phyloP scores from a whole-genome alignment of 2,113 vertebrate species.

The Buteo buteo region DNA sequence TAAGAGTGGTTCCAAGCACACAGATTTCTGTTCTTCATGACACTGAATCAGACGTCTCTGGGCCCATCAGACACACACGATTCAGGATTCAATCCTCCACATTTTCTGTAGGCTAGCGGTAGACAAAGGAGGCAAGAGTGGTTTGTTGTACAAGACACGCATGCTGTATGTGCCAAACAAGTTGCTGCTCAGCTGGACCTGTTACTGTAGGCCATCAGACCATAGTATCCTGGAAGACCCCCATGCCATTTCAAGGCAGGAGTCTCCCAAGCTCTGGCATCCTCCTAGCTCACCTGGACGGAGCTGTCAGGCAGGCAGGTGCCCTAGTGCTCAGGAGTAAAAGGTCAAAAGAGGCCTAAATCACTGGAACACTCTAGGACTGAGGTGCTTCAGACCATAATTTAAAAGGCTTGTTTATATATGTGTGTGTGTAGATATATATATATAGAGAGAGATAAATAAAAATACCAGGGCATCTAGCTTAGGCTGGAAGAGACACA shows the following conservation, averaged over 20 bases:
- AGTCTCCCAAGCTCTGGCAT: neutral
- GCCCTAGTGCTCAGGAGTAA: neutral
- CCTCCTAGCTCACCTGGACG: neutral
- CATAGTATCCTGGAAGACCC: neutral
- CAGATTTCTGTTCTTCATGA: neutral
- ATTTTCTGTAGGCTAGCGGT: neutral
- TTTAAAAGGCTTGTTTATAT: neutral
- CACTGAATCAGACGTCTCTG: neutral
- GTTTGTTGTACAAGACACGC: neutral
- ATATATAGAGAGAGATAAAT: accelerated
- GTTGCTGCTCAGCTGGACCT: neutral
- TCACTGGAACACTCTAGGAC: neutral
- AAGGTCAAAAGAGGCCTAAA: neutral
- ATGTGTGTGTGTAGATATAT: neutral
- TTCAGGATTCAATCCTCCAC: neutral
- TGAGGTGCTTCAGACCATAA: neutral
- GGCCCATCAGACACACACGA: neutral
- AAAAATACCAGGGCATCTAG: neutral
- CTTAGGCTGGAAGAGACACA: neutral
- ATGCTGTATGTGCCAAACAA: neutral
- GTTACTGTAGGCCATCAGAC: neutral
- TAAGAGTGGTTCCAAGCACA: neutral
- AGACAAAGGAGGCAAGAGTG: neutral
- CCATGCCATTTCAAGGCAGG: neutral
- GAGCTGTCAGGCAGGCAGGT: neutral